Evolutionary conservation across 2,888 invertebrate genomes (phyloP).

Genomic region (Agrypnus murinus): DNA sequence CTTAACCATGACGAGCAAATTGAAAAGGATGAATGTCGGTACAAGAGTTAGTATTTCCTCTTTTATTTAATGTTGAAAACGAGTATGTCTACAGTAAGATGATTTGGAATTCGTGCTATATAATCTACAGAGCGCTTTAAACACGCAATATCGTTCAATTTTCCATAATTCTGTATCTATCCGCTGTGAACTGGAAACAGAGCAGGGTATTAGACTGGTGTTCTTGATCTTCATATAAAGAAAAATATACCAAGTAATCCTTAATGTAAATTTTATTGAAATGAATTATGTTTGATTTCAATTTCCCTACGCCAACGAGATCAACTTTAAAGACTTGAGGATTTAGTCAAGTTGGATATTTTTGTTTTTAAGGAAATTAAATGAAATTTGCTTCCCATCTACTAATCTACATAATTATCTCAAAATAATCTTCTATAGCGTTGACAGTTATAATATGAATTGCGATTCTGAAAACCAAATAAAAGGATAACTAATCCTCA

Average conservation of each 20-base stretch:
- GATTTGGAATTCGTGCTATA: slow-evolving; percentile 29
- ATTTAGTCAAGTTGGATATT: too few species aligned
- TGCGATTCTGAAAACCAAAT: too few species aligned
- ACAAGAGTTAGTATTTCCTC: slow-evolving; percentile 18
- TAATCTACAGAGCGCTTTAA: slow-evolving; percentile 42
- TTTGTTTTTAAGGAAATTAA: too few species aligned
- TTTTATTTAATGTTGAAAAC: slow-evolving; percentile 41
- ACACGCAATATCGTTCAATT: slow-evolving; percentile 51
- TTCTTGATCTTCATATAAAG: slow-evolving; percentile 43
- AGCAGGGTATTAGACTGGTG: slow-evolving; percentile 35
- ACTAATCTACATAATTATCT: too few species aligned
- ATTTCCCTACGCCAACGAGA: too few species aligned
- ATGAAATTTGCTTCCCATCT: too few species aligned
- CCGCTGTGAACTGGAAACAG: slow-evolving; percentile 50
- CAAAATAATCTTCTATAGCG: too few species aligned
- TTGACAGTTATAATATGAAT: too few species aligned
- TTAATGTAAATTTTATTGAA: slow-evolving; percentile 38
- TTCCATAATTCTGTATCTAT: slow-evolving; percentile 48
- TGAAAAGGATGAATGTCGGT: slow-evolving; percentile 37
- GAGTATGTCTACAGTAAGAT: slow-evolving; percentile 17
- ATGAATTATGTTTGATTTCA: slow-evolving; percentile 28
- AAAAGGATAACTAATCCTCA: too few species aligned
- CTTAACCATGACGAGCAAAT: slow-evolving; percentile 37
- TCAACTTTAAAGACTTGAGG: too few species aligned
- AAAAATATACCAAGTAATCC: slow-evolving; percentile 33